Evolutionary conservation across 2,113 vertebrate species (phyloP).

Genomic region (Ameiurus melas): DNA sequence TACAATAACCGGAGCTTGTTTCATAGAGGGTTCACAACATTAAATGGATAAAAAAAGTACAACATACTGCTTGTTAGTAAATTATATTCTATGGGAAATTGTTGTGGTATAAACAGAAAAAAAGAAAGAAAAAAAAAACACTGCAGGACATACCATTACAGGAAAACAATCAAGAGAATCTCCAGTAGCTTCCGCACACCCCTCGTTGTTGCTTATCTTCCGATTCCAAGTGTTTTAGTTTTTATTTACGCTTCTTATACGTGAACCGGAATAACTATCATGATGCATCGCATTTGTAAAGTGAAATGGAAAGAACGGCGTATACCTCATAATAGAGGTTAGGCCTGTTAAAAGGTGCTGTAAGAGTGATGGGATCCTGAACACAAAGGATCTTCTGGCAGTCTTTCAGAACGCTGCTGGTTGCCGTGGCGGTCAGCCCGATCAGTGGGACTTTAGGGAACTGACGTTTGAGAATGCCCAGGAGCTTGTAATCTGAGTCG

Average conservation of each 20-base stretch:
- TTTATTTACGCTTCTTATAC: neutral
- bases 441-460: slow-evolving; percentile 85
- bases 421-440: slow-evolving; percentile 94
- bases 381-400: slow-evolving; percentile 90
- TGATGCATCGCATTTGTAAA: neutral
- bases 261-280: neutral
- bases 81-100: neutral
- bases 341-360: slow-evolving; percentile 89
- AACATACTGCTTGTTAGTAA: neutral
- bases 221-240: neutral
- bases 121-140: too few species aligned
- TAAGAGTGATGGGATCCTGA: slow-evolving; percentile 81
- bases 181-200: neutral
- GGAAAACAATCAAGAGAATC: neutral
- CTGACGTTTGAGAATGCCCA: slow-evolving; percentile 95
- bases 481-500: slow-evolving; percentile 86
- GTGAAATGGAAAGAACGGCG: too few species aligned
- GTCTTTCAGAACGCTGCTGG: slow-evolving; percentile 85
- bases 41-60: neutral
- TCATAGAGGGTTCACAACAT: too few species aligned
- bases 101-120: neutral
- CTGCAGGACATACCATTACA: neutral
- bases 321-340: slow-evolving; percentile 94
- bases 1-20: neutral
- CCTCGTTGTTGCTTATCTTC: neutral